A percentile compares a stretch with the other conserved stretches of the same genome.
Evolutionary conservation across 1,140 invertebrate species (phyloP).

Genomic region (Nomia melanderi): DNA sequence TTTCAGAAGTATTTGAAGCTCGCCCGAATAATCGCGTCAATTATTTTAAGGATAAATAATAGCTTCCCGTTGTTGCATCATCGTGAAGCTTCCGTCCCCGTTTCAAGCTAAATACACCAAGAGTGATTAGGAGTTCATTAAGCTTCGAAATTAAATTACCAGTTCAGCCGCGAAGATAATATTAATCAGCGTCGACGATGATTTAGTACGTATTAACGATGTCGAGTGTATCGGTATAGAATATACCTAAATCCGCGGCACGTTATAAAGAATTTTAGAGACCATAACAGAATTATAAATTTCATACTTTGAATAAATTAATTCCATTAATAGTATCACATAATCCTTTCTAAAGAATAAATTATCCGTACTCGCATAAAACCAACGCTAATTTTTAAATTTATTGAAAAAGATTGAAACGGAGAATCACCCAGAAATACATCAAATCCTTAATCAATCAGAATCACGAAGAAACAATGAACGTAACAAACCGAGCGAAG

Average conservation of each 20-base stretch:
- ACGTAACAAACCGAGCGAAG: too few species aligned
- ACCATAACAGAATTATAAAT: too few species aligned
- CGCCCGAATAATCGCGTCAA: background rate
- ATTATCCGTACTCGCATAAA: too few species aligned
- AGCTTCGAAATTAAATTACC: constrained; percentile 1
- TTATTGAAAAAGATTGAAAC: too few species aligned
- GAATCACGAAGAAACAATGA: too few species aligned
- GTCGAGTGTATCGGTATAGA: background rate
- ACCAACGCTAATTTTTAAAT: too few species aligned
- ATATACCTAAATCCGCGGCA: background rate
- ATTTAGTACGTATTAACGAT: constrained; percentile 1
- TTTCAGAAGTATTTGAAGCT: background rate
- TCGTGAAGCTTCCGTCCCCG: background rate
- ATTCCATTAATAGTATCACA: too few species aligned
- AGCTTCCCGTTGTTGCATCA: background rate
- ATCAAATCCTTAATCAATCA: too few species aligned
- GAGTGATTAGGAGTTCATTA: background rate
- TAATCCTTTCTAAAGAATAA: too few species aligned
- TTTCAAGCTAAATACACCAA: background rate
- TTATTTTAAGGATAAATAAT: background rate
- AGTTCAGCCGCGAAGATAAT: background rate
- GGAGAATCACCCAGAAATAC: too few species aligned
- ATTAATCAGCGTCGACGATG: constrained; percentile 4
- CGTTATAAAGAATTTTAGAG: too few species aligned
- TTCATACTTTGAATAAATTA: too few species aligned